These are phyloP conservation scores for Apogon hyalosoma DNA, from an alignment of 2,797 vertebrate species.

Conservation along the genomic window DNA sequence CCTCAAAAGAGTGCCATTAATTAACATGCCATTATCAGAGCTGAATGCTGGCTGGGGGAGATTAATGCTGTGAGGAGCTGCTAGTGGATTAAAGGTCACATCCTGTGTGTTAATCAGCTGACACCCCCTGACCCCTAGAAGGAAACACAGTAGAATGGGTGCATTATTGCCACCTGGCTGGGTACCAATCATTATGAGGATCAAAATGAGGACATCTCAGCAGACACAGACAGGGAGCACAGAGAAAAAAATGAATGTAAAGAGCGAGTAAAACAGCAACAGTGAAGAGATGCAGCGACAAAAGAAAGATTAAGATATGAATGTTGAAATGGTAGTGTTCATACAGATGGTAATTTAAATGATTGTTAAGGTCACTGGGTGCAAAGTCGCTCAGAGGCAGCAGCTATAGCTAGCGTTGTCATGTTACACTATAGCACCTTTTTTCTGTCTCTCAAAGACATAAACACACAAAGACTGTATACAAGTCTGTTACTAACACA, in stretches of 20 bases:
- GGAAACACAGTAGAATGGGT: slow-evolving; percentile 89
- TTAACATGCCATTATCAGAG: slow-evolving; percentile 85
- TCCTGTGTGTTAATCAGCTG: slow-evolving; percentile 87
- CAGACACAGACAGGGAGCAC: slow-evolving; percentile 23
- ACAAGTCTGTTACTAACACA: slow-evolving; percentile 41
- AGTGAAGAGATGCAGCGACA: slow-evolving; percentile 1
- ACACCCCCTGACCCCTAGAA: slow-evolving; percentile 85
- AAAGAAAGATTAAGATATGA: neutral
- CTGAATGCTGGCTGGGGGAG: slow-evolving; percentile 75
- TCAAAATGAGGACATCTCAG: slow-evolving; percentile 63
- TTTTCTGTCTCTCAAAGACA: slow-evolving; percentile 16
- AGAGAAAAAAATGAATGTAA: slow-evolving; percentile 17
- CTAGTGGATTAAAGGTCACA: slow-evolving; percentile 88
- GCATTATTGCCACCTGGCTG: slow-evolving; percentile 87
- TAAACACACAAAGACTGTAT: slow-evolving; percentile 46
- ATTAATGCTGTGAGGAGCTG: slow-evolving; percentile 85
- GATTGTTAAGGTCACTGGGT: slow-evolving; percentile 34
- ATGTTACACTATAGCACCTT: slow-evolving; percentile 38
- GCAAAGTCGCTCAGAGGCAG: slow-evolving; percentile 25
- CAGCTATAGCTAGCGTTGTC: slow-evolving; percentile 25
- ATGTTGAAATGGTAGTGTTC: slow-evolving; percentile 3
- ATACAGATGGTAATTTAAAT: slow-evolving; percentile 16
- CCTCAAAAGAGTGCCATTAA: slow-evolving; percentile 83
- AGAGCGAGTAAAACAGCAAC: slow-evolving; percentile 6
- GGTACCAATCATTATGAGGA: slow-evolving; percentile 77